Conservation (phyloP, 2,888 invertebrate genomes). For the Dasysyrphus tricinctus region DNA sequence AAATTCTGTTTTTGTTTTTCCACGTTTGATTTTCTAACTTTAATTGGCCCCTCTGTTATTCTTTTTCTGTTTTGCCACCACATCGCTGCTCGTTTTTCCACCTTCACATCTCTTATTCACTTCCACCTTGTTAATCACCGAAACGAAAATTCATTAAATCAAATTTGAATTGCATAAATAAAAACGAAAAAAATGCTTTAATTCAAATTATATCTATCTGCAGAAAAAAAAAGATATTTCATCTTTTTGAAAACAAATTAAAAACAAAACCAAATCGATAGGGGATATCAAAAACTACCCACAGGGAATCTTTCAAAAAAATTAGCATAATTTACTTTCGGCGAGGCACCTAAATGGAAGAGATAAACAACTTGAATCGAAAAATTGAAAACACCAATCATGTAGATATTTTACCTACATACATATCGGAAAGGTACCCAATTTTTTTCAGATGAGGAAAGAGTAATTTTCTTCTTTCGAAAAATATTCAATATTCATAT, state of each 20-base stretch:
- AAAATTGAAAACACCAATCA: constrained; percentile 21
- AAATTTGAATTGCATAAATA: constrained; percentile 57
- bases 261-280: constrained; percentile 33
- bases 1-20: not conserved
- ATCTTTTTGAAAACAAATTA: constrained; percentile 44
- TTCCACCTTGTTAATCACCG: constrained; percentile 22
- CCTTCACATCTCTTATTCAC: constrained; percentile 6
- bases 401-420: not conserved
- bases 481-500: constrained; percentile 61
- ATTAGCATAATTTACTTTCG: constrained; percentile 42
- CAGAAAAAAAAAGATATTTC: constrained; percentile 14
- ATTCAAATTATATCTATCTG: constrained; percentile 20
- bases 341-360: not conserved
- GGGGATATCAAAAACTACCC: constrained; percentile 29
- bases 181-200: constrained; percentile 27
- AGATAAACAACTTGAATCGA: constrained; percentile 11
- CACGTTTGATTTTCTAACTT: constrained; percentile 23
- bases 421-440: constrained; percentile 9
- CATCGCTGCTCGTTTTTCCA: not conserved
- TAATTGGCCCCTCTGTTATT: not conserved
- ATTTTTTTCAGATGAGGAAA: not conserved
- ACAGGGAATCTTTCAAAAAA: constrained; percentile 1
- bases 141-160: constrained; percentile 44
- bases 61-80: not conserved
- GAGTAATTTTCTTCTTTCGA: constrained; percentile 23